A percentile compares a stretch with the other conserved stretches of the same genome.
Conservation (phyloP, 2,888 invertebrate species). For the Siphlonurus alternatus region DNA sequence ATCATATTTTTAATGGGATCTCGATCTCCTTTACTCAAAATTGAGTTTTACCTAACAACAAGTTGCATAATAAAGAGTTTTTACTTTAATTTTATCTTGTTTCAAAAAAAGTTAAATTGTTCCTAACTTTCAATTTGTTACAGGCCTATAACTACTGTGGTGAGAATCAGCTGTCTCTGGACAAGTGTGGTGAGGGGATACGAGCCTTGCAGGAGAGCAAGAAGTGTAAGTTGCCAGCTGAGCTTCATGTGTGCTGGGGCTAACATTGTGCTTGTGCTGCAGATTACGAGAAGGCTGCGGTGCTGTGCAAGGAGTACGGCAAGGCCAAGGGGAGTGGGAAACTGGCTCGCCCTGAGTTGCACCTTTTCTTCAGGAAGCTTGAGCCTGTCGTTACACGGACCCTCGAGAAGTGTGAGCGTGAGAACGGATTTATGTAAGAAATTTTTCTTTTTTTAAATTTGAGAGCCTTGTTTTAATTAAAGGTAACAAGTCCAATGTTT, state of each 20-base stretch:
- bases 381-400: constrained; percentile 36
- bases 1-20: too few species aligned
- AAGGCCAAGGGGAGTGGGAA: constrained; percentile 37
- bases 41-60: too few species aligned
- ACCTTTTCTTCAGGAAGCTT: constrained; percentile 39
- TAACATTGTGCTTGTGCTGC: constrained; percentile 9
- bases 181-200: constrained; percentile 46
- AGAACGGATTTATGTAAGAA: constrained; percentile 44
- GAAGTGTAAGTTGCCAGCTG: constrained; percentile 24
- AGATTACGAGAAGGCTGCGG: constrained; percentile 32
- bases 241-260: not conserved
- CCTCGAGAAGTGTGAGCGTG: constrained; percentile 43
- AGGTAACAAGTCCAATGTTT: too few species aligned
- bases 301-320: constrained; percentile 36
- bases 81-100: too few species aligned
- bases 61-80: too few species aligned
- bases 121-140: too few species aligned
- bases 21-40: too few species aligned
- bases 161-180: constrained; percentile 36
- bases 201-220: constrained; percentile 37
- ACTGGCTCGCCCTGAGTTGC: constrained; percentile 37
- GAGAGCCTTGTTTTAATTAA: too few species aligned
- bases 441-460: constrained; percentile 1
- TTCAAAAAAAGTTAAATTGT: too few species aligned
- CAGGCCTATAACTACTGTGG: constrained; percentile 44